These are phyloP conservation scores for Xiphophorus couchianus DNA, from an alignment of 2,113 vertebrate genomes.

Conservation along the genomic window DNA sequence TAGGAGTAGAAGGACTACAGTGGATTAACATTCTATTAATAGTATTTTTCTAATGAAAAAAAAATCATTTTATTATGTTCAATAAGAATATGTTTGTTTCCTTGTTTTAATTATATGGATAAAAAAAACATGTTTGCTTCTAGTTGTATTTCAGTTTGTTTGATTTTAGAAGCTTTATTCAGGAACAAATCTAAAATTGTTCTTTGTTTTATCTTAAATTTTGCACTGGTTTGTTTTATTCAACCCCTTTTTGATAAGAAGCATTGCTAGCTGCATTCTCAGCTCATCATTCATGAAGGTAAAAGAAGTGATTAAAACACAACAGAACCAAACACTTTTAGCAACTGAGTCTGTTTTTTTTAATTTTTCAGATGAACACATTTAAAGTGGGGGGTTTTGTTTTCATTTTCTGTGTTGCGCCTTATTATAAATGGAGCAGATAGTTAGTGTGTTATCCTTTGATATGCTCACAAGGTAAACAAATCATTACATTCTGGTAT, in stretches of 20 bases:
- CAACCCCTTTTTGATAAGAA: background rate
- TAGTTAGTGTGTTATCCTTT: background rate
- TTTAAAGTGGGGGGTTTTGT: background rate
- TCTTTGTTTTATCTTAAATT: too few species aligned
- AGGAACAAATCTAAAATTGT: too few species aligned
- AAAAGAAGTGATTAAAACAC: conserved; percentile 42
- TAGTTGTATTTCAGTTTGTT: background rate
- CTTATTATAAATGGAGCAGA: background rate
- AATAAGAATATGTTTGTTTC: too few species aligned
- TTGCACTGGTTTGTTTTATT: background rate
- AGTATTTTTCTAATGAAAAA: too few species aligned
- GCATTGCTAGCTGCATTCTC: conserved; percentile 28
- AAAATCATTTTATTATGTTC: too few species aligned
- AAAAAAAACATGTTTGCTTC: background rate
- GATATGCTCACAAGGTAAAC: conserved; percentile 12
- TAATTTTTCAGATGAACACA: background rate
- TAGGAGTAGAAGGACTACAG: too few species aligned
- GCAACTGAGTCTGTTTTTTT: conserved; percentile 7
- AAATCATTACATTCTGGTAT: background rate
- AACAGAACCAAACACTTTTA: conserved; percentile 39
- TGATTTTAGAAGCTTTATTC: background rate
- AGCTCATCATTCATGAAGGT: background rate
- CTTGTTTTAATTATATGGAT: too few species aligned
- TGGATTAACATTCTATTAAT: too few species aligned
- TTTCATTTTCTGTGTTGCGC: conserved; percentile 12